Conservation (phyloP, 2,888 invertebrate genomes). For the Rhogogaster chlorosoma region DNA sequence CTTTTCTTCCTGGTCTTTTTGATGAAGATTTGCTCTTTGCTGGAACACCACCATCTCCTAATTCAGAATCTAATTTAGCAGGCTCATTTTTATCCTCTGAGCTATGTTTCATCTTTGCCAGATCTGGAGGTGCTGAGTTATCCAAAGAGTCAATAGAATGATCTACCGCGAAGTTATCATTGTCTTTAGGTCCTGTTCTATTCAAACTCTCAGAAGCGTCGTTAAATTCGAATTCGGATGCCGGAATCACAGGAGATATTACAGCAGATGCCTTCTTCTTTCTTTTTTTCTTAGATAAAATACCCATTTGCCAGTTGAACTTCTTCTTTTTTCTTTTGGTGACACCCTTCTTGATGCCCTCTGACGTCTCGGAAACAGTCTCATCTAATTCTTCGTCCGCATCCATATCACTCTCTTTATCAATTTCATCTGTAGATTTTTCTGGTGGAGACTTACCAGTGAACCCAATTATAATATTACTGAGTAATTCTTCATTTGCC, state of each 20-base stretch:
- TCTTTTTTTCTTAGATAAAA: slow-evolving; percentile 58
- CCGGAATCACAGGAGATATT: slow-evolving; percentile 38
- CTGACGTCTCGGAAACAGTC: slow-evolving; percentile 5
- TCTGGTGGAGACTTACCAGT: slow-evolving; percentile 34
- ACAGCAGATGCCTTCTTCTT: slow-evolving; percentile 52
- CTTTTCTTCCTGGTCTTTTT: not conserved
- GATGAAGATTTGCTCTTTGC: slow-evolving; percentile 6
- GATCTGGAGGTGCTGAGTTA: not conserved
- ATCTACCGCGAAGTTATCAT: not conserved
- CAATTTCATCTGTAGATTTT: slow-evolving; percentile 48
- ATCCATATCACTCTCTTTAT: slow-evolving; percentile 61
- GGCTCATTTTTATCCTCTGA: slow-evolving; percentile 59
- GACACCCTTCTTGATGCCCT: slow-evolving; percentile 17
- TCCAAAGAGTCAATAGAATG: slow-evolving; percentile 14
- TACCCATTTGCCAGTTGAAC: slow-evolving; percentile 69
- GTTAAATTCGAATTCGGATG: slow-evolving; percentile 19
- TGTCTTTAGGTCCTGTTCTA: not conserved
- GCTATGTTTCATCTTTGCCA: not conserved
- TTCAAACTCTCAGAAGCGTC: slow-evolving; percentile 35
- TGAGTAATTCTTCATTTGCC: slow-evolving; percentile 64
- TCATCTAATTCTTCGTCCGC: slow-evolving; percentile 57
- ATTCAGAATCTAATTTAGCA: slow-evolving; percentile 51
- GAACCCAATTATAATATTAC: slow-evolving; percentile 63
- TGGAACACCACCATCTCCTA: slow-evolving; percentile 22
- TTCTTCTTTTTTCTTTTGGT: slow-evolving; percentile 69